phyloP scores from a whole-genome alignment of 2,888 invertebrate species.

The Chalcosyrphus nemorum region DNA sequence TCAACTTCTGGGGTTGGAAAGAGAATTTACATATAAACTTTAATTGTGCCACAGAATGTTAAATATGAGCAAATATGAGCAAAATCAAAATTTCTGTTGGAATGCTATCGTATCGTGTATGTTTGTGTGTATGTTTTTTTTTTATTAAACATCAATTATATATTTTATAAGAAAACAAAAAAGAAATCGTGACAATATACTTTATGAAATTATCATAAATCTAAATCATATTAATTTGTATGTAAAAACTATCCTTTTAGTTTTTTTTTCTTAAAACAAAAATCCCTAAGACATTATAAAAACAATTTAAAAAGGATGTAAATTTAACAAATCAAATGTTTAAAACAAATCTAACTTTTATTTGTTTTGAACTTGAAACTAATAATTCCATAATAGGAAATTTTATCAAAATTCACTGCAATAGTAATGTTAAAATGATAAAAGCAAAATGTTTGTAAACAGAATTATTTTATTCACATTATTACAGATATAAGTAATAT shows the following conservation, averaged over 20 bases:
- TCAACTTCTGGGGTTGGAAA: too few species aligned
- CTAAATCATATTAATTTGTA: constrained; percentile 57
- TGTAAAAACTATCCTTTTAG: constrained; percentile 41
- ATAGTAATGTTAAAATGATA: constrained; percentile 18
- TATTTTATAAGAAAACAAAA: too few species aligned
- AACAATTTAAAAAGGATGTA: neutral
- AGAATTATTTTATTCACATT: neutral
- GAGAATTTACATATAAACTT: too few species aligned
- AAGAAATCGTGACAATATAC: constrained; percentile 50
- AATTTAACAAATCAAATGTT: neutral
- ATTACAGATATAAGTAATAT: neutral
- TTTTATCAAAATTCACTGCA: constrained; percentile 7
- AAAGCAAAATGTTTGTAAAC: neutral
- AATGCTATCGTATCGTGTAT: too few species aligned
- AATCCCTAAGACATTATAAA: neutral
- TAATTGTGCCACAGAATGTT: too few species aligned
- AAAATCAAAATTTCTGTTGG: too few species aligned
- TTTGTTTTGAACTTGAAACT: neutral
- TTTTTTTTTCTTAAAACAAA: neutral
- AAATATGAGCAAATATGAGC: too few species aligned
- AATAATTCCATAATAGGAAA: neutral
- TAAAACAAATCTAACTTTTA: neutral
- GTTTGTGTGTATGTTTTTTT: too few species aligned
- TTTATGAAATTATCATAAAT: constrained; percentile 49
- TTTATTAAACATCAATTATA: neutral